Conservation (phyloP, 2,113 vertebrate species). For the Sitta europaea region DNA sequence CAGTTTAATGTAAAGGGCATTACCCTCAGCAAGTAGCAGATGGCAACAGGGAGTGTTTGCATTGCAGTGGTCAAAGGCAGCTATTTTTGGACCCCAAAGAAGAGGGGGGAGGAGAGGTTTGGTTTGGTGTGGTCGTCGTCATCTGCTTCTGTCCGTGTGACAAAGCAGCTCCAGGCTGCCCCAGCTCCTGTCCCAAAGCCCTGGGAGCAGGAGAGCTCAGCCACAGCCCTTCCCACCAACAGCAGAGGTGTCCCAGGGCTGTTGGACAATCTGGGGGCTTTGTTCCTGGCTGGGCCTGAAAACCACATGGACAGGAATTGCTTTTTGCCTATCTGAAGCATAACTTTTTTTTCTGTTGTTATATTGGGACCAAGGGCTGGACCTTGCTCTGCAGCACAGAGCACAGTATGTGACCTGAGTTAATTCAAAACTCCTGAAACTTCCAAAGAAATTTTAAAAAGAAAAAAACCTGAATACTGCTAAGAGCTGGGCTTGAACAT, state of each 20-base stretch:
- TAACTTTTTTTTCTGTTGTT: not conserved
- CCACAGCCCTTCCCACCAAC: accelerated
- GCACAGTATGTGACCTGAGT: not conserved
- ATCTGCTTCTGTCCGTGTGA: not conserved
- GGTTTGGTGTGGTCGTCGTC: not conserved
- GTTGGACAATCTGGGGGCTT: not conserved
- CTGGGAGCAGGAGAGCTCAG: not conserved
- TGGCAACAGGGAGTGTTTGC: not conserved
- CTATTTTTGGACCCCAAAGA: not conserved
- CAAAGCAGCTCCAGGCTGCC: not conserved
- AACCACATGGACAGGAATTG: not conserved
- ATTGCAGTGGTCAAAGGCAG: not conserved
- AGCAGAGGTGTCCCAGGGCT: not conserved
- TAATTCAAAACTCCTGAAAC: not conserved
- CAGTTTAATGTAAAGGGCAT: not conserved
- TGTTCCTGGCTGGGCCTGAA: not conserved
- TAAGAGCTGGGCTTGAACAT: not conserved
- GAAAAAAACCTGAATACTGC: not conserved
- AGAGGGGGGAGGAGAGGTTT: not conserved
- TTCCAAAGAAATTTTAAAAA: not conserved
- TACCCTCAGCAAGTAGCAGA: not conserved
- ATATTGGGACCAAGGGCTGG: not conserved
- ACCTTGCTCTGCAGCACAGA: not conserved
- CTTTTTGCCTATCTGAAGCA: not conserved
- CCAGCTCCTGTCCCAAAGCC: not conserved